Base-by-base conservation (phyloP, 2,113 vertebrate genomes). In the Siniperca chuatsi region DNA sequence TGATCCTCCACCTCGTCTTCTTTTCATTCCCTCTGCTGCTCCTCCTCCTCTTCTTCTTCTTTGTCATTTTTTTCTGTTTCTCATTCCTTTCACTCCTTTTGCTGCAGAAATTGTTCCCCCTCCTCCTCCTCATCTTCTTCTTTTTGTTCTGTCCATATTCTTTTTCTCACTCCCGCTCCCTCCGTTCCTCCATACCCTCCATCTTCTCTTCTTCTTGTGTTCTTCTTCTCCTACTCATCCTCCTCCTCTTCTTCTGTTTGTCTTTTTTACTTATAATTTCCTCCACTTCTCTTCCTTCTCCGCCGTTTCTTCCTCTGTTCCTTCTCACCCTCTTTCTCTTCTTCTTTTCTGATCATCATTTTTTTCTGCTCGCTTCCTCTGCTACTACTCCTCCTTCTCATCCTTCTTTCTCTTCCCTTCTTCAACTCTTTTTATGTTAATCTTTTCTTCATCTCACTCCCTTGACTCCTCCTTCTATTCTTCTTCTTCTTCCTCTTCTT, bases 61-160 rank as follows among this genome's bases (percentile, higher is more conserved):
- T 15, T 46, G 48, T 42, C n/a, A 13, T 62, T 40, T 10, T 46
- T 40, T 25, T 44, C 35, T n/a, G 8, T 68, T 71, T 84, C 74
- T 71, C 35, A 21, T 25, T 25, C 21, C 2, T 46, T 29, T 23
- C 96, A 94, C 48, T 46, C 42, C 48, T 23, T 40, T 29, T 82
- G 9, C 29, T 60, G 33, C 40, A 21, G 48, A 42, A 55, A 11
- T 16, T 83, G 10, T 0, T 40, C 62, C n/a, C 29, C 61, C 0
- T 58, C 13, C 23, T 72, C 81, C 88, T 87, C 80, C 62, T 85
- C 84, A 62, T 85, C 74, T 60, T 85, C 84, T 61, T 85, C 78
- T 48, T 37, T 23, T 40, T n/a, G 40, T 29, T 18, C 6, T 7
- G 1, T 4, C 61, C 52, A 25, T 65, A 52, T 16, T 35, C 7